Conservation (phyloP, 2,888 invertebrate genomes). For the Gastrophysa polygoni region DNA sequence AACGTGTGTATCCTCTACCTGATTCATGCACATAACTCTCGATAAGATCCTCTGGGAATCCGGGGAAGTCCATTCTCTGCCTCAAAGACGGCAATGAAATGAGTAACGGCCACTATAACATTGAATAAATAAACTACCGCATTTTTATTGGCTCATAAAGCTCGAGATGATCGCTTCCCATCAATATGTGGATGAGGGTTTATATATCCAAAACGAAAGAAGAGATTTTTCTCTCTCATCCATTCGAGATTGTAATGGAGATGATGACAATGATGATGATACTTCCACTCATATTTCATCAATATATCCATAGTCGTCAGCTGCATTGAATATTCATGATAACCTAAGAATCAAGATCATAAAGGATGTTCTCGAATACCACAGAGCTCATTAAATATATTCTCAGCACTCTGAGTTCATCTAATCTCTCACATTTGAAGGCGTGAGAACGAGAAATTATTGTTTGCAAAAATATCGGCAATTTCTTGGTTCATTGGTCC, state of each 20-base stretch:
- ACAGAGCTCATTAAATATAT: no score
- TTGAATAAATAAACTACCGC: slow-evolving; percentile 26
- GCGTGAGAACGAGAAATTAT: no score
- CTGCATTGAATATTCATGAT: no score
- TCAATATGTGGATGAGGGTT: slow-evolving; percentile 22
- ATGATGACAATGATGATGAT: slow-evolving; percentile 19
- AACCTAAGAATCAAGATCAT: no score
- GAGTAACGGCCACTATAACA: slow-evolving; percentile 24
- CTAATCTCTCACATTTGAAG: no score
- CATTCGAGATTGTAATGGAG: slow-evolving; percentile 9
- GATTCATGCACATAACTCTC: background rate
- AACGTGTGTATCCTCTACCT: background rate
- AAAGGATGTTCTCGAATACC: no score
- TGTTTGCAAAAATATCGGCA: no score
- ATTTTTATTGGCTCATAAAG: slow-evolving; percentile 30
- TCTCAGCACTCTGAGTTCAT: no score
- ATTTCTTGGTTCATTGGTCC: no score
- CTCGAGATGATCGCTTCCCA: slow-evolving; percentile 23
- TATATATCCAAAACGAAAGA: slow-evolving; percentile 6
- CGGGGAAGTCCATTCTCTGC: slow-evolving; percentile 1
- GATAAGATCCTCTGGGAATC: slow-evolving; percentile 4
- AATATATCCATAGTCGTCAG: no score
- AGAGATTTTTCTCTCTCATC: slow-evolving; percentile 10
- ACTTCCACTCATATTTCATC: no score
- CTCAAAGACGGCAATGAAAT: slow-evolving; percentile 24